Base-by-base conservation (phyloP, 2,113 vertebrate genomes). In the Polyodon spathula region DNA sequence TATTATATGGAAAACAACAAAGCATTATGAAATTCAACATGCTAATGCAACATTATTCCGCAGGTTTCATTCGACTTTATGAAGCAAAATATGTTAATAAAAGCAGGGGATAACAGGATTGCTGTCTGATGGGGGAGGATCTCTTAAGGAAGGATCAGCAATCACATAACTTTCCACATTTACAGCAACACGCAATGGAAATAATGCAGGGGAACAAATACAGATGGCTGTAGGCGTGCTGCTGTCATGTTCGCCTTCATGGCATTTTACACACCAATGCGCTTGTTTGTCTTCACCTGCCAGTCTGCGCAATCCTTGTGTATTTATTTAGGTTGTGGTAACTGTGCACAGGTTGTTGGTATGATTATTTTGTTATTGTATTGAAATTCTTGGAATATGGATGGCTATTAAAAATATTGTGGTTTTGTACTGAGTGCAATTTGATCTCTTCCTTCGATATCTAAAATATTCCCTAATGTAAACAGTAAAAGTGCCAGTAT, bases 191-290 rank as follows among this genome's bases (percentile, higher is more conserved):
- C 9, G 5, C 10, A 50, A 27, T 6, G 48, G 48, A 50, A 50
- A 50, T 14, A 11, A 50, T 11, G 2, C 48, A 14, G 48, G 15
- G 48, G 4, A 14, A 50, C 9, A 50, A 50, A n/a, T 14, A 50
- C 48, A 27, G 27, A 50, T 50, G 48, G 48, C 48, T 50, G 12
- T 10, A 10, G 37, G 43, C 43, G 27, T 37, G 54, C 15, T 43
- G 53, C 37, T 50, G 9, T 37, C 14, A 37, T 54, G 50, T 64
- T 59, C 59, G n/a, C 57, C n/a, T 56, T 59, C 63, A 59, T 55
- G 63, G 48, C 39, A 48, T 44, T 54, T 64, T 64, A 64, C 63
- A 54, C 63, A 58, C 51, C 15, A 54, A 59, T 59, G 56, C 8
- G 12, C 10, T 39, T 15, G 17, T 51, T 59, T 59, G 56, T 54